Evolutionary conservation across 1,140 invertebrate genomes (phyloP).

Genomic region (Gerris buenoi): DNA sequence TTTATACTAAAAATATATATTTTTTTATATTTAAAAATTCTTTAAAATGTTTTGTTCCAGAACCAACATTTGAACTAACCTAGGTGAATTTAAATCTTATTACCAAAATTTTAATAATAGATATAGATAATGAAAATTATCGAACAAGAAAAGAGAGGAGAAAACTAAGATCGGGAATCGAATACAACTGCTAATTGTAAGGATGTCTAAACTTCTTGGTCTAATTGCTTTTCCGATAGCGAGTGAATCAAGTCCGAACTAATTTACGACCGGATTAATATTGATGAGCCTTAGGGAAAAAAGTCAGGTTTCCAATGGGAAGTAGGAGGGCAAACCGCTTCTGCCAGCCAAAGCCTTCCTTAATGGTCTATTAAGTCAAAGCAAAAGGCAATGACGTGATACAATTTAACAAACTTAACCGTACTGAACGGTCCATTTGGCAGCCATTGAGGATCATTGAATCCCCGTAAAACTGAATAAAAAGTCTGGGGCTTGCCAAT

Average conservation of each 20-base stretch:
- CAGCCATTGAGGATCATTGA: neutral
- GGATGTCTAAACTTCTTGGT: neutral
- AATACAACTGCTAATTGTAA: neutral
- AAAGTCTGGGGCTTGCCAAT: neutral
- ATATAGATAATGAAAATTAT: too few species aligned
- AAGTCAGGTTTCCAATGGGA: neutral
- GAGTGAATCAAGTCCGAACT: neutral
- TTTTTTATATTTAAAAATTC: too few species aligned
- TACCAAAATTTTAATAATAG: too few species aligned
- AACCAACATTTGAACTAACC: too few species aligned
- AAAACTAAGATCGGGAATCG: neutral
- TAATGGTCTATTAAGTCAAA: neutral
- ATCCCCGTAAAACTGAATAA: neutral
- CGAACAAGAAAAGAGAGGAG: neutral
- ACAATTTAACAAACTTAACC: neutral
- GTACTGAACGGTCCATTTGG: neutral
- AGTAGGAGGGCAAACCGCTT: neutral
- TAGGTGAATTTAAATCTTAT: too few species aligned
- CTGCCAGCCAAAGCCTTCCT: neutral
- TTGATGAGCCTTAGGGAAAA: neutral
- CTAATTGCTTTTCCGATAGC: neutral
- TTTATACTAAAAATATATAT: too few species aligned
- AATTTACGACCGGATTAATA: neutral
- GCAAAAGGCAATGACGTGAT: neutral
- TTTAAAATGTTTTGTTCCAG: too few species aligned